Evolutionary conservation across 2,888 invertebrate genomes (phyloP).

Genomic region (Dasysyrphus tricinctus): DNA sequence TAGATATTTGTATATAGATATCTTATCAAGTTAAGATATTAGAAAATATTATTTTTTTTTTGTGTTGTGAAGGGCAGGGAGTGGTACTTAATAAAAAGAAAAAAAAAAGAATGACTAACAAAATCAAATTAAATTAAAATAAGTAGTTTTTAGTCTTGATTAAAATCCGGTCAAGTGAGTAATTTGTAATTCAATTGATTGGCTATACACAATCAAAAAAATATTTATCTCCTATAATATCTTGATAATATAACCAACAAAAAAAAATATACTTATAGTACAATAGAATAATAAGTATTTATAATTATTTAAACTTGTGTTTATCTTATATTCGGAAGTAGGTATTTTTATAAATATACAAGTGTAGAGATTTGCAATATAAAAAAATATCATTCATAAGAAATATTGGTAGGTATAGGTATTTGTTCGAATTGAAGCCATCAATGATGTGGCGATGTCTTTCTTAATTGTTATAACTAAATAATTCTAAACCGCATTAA

Average conservation of each 20-base stretch:
- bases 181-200: constrained; percentile 23
- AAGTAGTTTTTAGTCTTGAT: constrained; percentile 32
- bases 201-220: neutral
- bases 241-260: neutral
- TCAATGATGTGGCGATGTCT: neutral
- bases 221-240: neutral
- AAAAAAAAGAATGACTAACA: constrained; percentile 26
- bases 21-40: constrained; percentile 38
- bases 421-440: constrained; percentile 2
- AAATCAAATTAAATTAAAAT: constrained; percentile 38
- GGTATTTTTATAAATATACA: neutral
- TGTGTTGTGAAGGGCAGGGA: constrained; percentile 32
- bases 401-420: neutral
- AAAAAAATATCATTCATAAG: neutral
- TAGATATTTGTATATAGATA: constrained; percentile 5
- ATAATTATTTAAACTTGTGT: too few species aligned
- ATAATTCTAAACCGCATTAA: constrained; percentile 12
- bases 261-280: neutral
- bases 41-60: constrained; percentile 17
- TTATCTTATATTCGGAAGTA: constrained; percentile 13
- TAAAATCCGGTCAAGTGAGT: constrained; percentile 39
- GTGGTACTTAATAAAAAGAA: constrained; percentile 13
- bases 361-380: neutral
- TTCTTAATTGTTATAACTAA: constrained; percentile 8
- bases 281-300: neutral